A percentile compares a stretch with the other conserved stretches of the same genome.
Conservation (phyloP, 2,113 vertebrate species). For the Pimephales promelas region DNA sequence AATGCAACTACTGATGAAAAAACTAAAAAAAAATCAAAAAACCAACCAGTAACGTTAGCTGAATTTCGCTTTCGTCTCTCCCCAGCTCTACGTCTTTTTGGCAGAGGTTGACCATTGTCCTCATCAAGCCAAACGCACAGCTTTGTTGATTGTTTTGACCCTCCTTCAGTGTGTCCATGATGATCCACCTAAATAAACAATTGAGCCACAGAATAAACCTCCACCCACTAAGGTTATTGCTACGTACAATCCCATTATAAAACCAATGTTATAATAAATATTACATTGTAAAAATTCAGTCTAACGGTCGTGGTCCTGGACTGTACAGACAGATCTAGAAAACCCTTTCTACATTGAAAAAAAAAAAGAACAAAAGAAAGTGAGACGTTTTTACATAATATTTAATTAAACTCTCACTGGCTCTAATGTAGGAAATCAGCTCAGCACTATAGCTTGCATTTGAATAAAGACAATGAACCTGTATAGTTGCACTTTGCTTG, state of each 20-base stretch:
- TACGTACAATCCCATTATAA: no score
- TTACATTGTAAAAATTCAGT: no score
- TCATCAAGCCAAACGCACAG: not conserved
- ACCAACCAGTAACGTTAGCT: not conserved
- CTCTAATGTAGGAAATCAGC: no score
- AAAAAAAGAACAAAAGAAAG: no score
- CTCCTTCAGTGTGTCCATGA: not conserved
- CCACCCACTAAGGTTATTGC: not conserved
- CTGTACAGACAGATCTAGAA: no score
- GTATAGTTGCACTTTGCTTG: not conserved
- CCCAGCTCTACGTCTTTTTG: not conserved
- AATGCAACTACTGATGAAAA: not conserved
- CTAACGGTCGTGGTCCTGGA: no score
- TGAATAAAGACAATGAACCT: not conserved
- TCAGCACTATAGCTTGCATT: no score
- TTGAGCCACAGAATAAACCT: constrained; percentile 6
- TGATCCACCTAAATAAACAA: constrained; percentile 19
- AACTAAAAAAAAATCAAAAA: not conserved
- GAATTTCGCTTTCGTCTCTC: not conserved
- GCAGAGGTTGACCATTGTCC: not conserved
- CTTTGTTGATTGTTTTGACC: not conserved
- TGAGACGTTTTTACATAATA: no score
- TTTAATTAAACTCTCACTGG: no score
- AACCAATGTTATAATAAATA: no score
- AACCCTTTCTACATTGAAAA: no score